These are phyloP conservation scores for Spondyliosoma cantharus DNA, from an alignment of 2,797 vertebrate species.

Conservation along the genomic window DNA sequence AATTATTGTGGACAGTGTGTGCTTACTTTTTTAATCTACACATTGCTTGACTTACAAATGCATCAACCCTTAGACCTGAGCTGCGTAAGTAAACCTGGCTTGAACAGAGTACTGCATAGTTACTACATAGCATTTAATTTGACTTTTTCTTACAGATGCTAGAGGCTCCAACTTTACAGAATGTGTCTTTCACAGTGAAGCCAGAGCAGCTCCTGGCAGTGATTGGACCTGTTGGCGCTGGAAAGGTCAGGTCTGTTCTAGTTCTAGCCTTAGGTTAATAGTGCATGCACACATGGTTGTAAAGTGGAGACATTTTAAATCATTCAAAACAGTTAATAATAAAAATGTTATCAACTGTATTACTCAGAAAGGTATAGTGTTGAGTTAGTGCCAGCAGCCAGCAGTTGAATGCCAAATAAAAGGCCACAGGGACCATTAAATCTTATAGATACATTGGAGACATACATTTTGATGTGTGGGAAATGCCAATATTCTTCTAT, in stretches of 20 bases:
- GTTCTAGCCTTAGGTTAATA: constrained; percentile 19
- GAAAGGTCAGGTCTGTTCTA: constrained; percentile 81
- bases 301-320: constrained; percentile 10
- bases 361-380: background rate
- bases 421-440: background rate
- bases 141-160: constrained; percentile 71
- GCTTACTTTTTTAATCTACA: background rate
- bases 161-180: constrained; percentile 89
- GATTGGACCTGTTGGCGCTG: constrained; percentile 94
- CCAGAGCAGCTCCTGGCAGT: constrained; percentile 90
- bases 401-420: background rate
- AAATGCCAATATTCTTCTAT: background rate
- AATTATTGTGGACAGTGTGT: background rate
- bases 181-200: constrained; percentile 88
- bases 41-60: background rate
- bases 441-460: background rate
- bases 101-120: background rate
- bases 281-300: background rate
- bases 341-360: background rate
- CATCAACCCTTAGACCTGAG: constrained; percentile 17
- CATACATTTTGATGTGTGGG: background rate
- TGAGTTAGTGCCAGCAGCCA: background rate
- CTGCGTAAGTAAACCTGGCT: background rate
- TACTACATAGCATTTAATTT: background rate
- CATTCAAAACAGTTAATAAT: background rate